Percentiles rank a stretch among this genome's conserved stretches.
Conservation (phyloP, 2,113 vertebrate species). For the zebrafish (Danio rerio) region DNA sequence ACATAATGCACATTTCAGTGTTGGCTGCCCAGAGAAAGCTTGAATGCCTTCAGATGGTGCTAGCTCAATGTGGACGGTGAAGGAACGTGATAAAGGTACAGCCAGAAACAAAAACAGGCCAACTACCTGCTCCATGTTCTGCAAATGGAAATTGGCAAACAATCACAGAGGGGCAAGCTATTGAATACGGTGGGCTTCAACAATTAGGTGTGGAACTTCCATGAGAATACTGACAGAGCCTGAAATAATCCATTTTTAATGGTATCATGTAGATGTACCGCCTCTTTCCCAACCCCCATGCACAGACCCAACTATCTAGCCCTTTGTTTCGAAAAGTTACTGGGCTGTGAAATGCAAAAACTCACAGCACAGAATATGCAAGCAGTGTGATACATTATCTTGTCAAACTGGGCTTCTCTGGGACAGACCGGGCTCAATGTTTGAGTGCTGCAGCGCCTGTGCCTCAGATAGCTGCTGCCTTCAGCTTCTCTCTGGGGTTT, state of each 20-base stretch:
- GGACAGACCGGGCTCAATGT: constrained; percentile 58
- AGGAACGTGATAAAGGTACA: background rate
- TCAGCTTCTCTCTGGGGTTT: constrained; percentile 28
- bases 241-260: constrained; percentile 52
- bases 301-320: background rate
- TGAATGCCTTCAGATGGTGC: constrained; percentile 49
- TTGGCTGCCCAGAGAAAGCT: constrained; percentile 31
- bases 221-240: background rate
- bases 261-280: constrained; percentile 31
- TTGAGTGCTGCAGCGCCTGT: constrained; percentile 6
- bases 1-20: constrained; percentile 64
- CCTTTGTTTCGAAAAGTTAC: constrained; percentile 64
- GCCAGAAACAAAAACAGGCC: constrained; percentile 37
- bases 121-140: background rate
- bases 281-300: constrained; percentile 5
- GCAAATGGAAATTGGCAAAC: background rate
- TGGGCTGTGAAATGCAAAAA: constrained; percentile 77
- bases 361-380: constrained; percentile 66
- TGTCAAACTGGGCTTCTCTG: constrained; percentile 71
- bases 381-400: constrained; percentile 77
- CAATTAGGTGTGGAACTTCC: background rate
- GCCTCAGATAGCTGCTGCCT: constrained; percentile 38
- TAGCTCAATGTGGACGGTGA: background rate
- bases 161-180: background rate
- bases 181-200: background rate